Evolutionary conservation across 2,888 invertebrate genomes (phyloP), one percentile per base, ranked within the genome.

Genomic region (Micropterix aruncella): DNA sequence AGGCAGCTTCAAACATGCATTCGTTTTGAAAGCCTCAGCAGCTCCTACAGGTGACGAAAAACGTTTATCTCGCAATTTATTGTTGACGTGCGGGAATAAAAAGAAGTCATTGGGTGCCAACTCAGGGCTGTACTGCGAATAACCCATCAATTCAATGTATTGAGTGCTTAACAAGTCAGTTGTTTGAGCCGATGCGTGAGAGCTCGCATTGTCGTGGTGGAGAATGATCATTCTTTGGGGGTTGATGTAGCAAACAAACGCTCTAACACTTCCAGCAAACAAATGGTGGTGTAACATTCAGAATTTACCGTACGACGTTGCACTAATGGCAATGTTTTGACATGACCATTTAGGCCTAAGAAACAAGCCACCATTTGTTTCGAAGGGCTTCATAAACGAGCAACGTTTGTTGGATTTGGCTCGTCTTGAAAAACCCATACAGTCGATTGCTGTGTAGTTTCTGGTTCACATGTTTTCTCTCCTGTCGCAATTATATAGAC

Each of bases 31-130:
- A n/a, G n/a, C n/a, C n/a, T 27, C 12, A 27, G 12, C 27, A 27
- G 27, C 27, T 27, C 12, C 12, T 27, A 9, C 48, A 45, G 49
- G 46, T 36, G 46, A 41, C 41, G 48, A 48, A 48, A 53, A 52
- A 19, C 50, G 48, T 46, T 48, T 9, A 14, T 14, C 38, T 5
- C 38, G 5, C 38, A 48, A 36, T 54, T 54, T 53, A 39, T 53
- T 47, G 43, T 52, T 52, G 39, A 54, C 37, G 19, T 47, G 2
- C 18, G 52, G 49, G 44, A 52, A 52, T 36, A 51, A 48, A 50
- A 51, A 27, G 16, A 43, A 50, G 46, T 52, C 50, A 48, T 53
- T 52, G 43, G 51, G 51, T 51, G 50, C 45, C 45, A 54, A 52
- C 46, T 51, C 46, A 49, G 50, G 50, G 40, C 43, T 48, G 43